Percentiles rank a stretch among this genome's conserved stretches.
phyloP scores from a whole-genome alignment of 2,113 vertebrate genomes.

The Phyllostomus discolor region DNA sequence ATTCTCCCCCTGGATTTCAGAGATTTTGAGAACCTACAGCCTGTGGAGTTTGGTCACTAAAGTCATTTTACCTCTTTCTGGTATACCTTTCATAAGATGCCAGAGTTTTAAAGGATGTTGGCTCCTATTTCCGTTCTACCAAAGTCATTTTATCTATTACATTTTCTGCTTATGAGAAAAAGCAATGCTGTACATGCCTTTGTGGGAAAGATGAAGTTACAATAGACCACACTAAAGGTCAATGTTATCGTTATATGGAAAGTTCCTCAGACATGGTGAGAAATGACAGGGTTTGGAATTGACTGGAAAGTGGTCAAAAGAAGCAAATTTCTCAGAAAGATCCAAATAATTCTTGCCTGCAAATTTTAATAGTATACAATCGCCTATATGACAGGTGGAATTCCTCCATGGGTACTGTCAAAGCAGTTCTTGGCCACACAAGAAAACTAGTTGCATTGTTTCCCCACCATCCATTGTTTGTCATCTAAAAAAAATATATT shows the following conservation, averaged over 20 bases:
- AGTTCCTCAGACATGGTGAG: not conserved
- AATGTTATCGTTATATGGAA: not conserved
- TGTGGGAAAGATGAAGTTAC: not conserved
- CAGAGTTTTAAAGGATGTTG: not conserved
- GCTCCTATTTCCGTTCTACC: not conserved
- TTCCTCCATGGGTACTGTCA: not conserved
- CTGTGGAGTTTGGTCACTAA: not conserved
- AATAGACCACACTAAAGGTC: not conserved
- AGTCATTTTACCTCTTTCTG: not conserved
- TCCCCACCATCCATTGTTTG: not conserved
- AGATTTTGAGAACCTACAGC: not conserved
- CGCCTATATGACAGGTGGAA: not conserved
- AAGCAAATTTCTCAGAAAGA: not conserved
- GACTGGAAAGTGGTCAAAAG: not conserved
- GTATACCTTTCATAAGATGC: not conserved
- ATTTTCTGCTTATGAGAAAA: conserved; percentile 4
- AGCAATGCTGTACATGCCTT: not conserved
- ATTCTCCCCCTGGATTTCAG: not conserved
- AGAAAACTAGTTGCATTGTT: not conserved
- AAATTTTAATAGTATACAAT: not conserved
- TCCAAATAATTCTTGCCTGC: not conserved
- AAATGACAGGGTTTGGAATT: not conserved
- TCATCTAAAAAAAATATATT: not conserved
- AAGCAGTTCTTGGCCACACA: not conserved
- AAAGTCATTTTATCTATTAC: not conserved